Percentiles rank a stretch among this genome's conserved stretches.
These are phyloP conservation scores for Pangasius larnaudii DNA, from an alignment of 2,797 vertebrate species.

Conservation along the genomic window DNA sequence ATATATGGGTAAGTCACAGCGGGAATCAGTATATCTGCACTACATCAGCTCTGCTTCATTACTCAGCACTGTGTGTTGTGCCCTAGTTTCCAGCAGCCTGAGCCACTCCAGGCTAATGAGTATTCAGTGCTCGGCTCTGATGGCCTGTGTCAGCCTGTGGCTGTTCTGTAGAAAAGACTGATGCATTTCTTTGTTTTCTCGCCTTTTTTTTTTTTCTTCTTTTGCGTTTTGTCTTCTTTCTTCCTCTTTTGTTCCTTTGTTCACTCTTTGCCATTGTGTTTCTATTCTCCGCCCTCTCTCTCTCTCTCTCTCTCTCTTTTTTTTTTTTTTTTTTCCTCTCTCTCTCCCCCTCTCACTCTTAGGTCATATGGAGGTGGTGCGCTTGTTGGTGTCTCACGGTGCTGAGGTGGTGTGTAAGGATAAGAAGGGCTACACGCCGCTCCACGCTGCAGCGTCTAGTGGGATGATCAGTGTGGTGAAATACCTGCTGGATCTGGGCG, in stretches of 20 bases:
- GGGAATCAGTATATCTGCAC: background rate
- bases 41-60: constrained; percentile 18
- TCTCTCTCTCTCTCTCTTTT: no score
- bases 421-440: constrained; percentile 95
- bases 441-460: constrained; percentile 95
- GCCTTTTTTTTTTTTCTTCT: background rate
- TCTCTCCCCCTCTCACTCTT: constrained; percentile 30
- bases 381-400: constrained; percentile 90
- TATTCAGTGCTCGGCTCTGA: background rate
- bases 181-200: background rate
- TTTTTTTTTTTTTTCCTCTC: no score
- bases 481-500: constrained; percentile 93
- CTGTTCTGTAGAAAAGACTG: background rate
- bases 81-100: constrained; percentile 7
- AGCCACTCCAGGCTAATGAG: background rate
- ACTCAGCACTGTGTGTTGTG: constrained; percentile 2
- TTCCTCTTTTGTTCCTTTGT: background rate
- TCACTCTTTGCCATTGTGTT: background rate
- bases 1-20: constrained; percentile 90
- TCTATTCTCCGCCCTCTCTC: background rate
- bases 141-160: constrained; percentile 25
- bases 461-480: constrained; percentile 98
- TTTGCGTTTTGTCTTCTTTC: background rate
- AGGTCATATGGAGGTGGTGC: constrained; percentile 98
- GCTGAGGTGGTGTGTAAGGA: constrained; percentile 97